These are phyloP conservation scores for Daboia siamensis DNA, from an alignment of 2,113 vertebrate species.

Conservation along the genomic window DNA sequence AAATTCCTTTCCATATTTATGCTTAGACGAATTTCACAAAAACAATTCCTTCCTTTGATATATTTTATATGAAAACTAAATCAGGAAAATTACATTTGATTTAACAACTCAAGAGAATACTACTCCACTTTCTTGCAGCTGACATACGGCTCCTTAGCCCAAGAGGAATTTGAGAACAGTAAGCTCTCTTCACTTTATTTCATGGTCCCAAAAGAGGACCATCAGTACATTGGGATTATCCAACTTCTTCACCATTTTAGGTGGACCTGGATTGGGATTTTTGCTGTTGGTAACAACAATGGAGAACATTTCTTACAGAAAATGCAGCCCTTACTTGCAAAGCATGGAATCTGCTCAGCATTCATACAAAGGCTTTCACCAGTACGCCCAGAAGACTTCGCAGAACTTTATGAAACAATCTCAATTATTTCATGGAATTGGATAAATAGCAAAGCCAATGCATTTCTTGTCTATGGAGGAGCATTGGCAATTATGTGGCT, in stretches of 20 bases:
- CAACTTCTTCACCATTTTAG: neutral
- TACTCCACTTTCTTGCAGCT: neutral
- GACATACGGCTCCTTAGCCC: neutral
- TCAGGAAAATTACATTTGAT: too few relatives aligned
- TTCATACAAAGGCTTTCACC: neutral
- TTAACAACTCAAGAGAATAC: too few relatives aligned
- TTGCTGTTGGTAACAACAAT: neutral
- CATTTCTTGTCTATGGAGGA: neutral
- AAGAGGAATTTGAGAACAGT: accelerated
- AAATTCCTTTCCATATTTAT: too few relatives aligned
- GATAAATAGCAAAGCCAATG: neutral
- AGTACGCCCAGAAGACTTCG: accelerated
- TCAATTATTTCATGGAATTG: neutral
- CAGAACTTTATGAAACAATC: neutral
- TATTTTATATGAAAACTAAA: too few relatives aligned
- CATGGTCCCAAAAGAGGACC: neutral
- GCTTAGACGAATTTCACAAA: too few relatives aligned
- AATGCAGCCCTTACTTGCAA: neutral
- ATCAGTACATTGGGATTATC: neutral
- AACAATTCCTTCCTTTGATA: too few relatives aligned
- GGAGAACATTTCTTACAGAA: neutral
- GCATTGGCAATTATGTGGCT: neutral
- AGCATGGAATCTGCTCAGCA: neutral
- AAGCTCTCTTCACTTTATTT: neutral
- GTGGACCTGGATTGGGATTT: neutral